Evolutionary conservation across 2,797 vertebrate species (phyloP).

Genomic region (Lithobates sylvaticus): DNA sequence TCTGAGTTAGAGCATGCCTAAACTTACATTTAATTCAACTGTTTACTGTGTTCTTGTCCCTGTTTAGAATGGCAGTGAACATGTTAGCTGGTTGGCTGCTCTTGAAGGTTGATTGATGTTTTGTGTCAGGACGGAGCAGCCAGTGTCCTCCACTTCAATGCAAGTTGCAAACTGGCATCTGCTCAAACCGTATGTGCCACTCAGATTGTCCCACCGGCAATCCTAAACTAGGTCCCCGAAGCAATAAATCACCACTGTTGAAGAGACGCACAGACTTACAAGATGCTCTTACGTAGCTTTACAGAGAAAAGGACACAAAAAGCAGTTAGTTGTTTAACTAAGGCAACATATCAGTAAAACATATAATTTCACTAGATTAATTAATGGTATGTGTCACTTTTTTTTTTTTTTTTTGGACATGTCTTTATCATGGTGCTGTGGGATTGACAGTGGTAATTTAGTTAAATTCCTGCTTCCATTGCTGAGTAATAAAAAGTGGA

Average conservation of each 20-base stretch:
- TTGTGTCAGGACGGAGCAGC: conserved; percentile 58
- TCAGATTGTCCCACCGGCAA: conserved; percentile 34
- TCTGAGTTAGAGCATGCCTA: conserved; percentile 1
- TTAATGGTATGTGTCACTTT: not conserved
- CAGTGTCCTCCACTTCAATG: conserved; percentile 46
- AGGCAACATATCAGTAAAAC: not conserved
- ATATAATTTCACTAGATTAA: not conserved
- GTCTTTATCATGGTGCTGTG: too few species aligned
- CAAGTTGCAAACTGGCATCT: conserved; percentile 54
- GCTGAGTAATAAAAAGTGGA: too few species aligned
- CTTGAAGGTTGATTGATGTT: conserved; percentile 60
- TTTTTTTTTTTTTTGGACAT: too few species aligned
- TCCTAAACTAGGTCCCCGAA: conserved; percentile 25
- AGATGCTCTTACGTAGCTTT: not conserved
- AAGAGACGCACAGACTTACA: not conserved
- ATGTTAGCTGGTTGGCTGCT: conserved; percentile 56
- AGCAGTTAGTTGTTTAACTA: not conserved
- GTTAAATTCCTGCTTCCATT: too few species aligned
- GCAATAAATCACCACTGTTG: conserved; percentile 1
- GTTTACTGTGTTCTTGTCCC: conserved; percentile 26
- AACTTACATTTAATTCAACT: conserved; percentile 21
- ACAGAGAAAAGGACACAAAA: not conserved
- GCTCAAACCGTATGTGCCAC: conserved; percentile 56
- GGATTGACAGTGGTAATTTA: too few species aligned
- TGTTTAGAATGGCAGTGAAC: conserved; percentile 44